phyloP scores from a whole-genome alignment of 2,113 vertebrate genomes.

The Notechis scutatus region DNA sequence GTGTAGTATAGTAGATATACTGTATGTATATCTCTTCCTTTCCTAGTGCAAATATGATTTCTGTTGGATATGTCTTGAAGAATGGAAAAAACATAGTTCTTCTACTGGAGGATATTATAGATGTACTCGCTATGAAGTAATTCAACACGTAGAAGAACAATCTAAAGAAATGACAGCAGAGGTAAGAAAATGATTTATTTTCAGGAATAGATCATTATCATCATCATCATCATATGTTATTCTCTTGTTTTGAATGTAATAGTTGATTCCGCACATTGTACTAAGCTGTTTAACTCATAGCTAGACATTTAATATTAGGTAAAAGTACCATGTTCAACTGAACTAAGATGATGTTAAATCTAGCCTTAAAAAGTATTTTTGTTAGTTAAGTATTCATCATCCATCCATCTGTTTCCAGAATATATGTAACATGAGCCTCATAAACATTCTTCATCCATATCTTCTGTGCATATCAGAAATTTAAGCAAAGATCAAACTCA shows the following conservation, averaged over 20 bases:
- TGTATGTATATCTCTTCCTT: slow-evolving; percentile 31
- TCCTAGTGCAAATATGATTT: slow-evolving; percentile 96
- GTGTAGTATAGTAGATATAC: not conserved
- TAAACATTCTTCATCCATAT: not conserved
- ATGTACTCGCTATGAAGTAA: slow-evolving; percentile 96
- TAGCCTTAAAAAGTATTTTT: not conserved
- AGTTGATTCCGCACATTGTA: not conserved
- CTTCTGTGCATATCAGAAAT: not conserved
- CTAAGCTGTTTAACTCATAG: not conserved
- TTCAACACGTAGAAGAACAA: slow-evolving; percentile 95
- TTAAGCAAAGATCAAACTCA: not conserved
- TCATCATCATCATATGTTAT: not conserved
- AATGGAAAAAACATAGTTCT: slow-evolving; percentile 99
- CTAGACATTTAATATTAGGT: not conserved
- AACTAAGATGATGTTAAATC: not conserved
- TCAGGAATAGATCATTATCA: not conserved
- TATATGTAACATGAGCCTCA: not conserved
- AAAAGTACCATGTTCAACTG: not conserved
- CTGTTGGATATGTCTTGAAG: slow-evolving; percentile 99
- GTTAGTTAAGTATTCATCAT: not conserved
- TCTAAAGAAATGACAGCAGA: slow-evolving; percentile 98
- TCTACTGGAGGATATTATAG: slow-evolving; percentile 97
- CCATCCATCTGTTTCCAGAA: not conserved
- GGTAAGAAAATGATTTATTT: slow-evolving; percentile 66
- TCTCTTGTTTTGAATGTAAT: not conserved